Evolutionary conservation across 2,888 invertebrate genomes (phyloP).

Genomic region (Schizotus pectinicornis): DNA sequence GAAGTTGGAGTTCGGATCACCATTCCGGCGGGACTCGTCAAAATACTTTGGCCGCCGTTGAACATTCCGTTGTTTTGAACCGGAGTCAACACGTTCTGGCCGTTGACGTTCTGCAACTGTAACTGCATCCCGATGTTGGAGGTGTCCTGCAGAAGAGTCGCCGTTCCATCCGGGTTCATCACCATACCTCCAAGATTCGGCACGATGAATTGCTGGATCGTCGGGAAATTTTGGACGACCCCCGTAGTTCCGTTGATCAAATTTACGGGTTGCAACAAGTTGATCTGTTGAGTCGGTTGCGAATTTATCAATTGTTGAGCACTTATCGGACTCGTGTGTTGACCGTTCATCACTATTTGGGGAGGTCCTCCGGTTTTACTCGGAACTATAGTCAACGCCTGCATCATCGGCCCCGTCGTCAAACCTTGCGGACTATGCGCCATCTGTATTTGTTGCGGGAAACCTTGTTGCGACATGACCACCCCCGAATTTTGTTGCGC

Average conservation of each 20-base stretch:
- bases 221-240: slow-evolving; percentile 77
- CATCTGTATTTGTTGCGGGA: slow-evolving; percentile 79
- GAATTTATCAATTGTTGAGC: slow-evolving; percentile 70
- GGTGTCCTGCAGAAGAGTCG: slow-evolving; percentile 75
- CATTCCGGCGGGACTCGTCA: slow-evolving; percentile 74
- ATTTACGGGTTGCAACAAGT: slow-evolving; percentile 82
- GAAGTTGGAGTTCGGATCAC: slow-evolving; percentile 78
- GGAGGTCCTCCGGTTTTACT: slow-evolving; percentile 76
- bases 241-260: slow-evolving; percentile 73
- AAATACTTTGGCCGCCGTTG: slow-evolving; percentile 69
- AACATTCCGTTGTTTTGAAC: slow-evolving; percentile 72
- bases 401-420: slow-evolving; percentile 72
- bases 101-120: slow-evolving; percentile 81
- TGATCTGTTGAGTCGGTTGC: slow-evolving; percentile 66
- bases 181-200: slow-evolving; percentile 83
- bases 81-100: slow-evolving; percentile 77
- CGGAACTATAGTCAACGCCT: slow-evolving; percentile 78
- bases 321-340: slow-evolving; percentile 66
- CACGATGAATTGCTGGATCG: slow-evolving; percentile 83
- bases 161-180: slow-evolving; percentile 76
- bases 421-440: slow-evolving; percentile 69
- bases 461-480: slow-evolving; percentile 64
- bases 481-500: slow-evolving; percentile 70
- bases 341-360: slow-evolving; percentile 80
- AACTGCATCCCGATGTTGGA: slow-evolving; percentile 74